phyloP scores from a whole-genome alignment of 2,797 vertebrate species.

The Pterois miles region DNA sequence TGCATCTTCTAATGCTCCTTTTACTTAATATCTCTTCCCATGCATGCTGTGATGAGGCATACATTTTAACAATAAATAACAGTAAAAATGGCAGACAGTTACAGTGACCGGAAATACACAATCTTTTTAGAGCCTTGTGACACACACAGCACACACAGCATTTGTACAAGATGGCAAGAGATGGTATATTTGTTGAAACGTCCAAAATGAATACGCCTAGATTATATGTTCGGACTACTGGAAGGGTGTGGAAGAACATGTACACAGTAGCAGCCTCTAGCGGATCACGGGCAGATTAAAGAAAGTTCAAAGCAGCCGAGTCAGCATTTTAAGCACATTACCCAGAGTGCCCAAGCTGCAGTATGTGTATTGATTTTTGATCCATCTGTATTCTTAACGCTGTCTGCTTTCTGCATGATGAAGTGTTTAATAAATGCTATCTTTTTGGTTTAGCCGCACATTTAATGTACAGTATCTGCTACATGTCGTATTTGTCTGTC shows the following conservation, averaged over 20 bases:
- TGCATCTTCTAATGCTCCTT: constrained; percentile 48
- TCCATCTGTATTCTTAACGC: constrained; percentile 75
- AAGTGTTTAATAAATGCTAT: constrained; percentile 65
- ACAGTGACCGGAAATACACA: background rate
- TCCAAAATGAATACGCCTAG: background rate
- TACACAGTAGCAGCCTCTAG: constrained; percentile 65
- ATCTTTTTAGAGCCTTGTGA: background rate
- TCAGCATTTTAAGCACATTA: constrained; percentile 75
- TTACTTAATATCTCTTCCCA: background rate
- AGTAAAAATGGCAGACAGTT: background rate
- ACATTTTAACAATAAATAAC: background rate
- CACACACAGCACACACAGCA: background rate
- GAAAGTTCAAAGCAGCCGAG: constrained; percentile 59
- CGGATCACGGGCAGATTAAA: constrained; percentile 59
- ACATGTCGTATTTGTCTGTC: constrained; percentile 68
- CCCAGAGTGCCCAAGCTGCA: constrained; percentile 69
- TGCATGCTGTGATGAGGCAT: constrained; percentile 7
- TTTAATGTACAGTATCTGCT: constrained; percentile 67
- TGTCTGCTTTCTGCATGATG: constrained; percentile 78
- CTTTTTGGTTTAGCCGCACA: constrained; percentile 66
- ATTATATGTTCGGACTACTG: background rate
- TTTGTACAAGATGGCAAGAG: background rate
- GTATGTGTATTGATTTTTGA: constrained; percentile 78
- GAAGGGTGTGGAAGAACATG: constrained; percentile 49
- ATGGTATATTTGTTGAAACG: background rate